phyloP scores from a whole-genome alignment of 2,113 vertebrate genomes.

The Gorsachius goisagi region DNA sequence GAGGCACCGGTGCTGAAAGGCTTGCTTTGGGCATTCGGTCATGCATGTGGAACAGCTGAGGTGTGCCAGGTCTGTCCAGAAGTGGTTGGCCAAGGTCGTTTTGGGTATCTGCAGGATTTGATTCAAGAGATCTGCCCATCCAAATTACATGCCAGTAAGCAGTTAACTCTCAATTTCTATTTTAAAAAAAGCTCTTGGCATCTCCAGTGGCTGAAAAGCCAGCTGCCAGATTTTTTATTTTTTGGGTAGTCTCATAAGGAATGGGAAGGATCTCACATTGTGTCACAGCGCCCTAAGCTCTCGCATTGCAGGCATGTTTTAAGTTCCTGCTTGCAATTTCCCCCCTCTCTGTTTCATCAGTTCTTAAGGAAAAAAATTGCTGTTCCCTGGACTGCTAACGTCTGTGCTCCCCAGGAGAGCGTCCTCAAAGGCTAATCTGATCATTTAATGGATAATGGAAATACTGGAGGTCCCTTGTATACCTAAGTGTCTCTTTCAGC shows the following conservation, averaged over 20 bases:
- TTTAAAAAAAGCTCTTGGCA: background rate
- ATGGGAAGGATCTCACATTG: background rate
- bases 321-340: background rate
- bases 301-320: background rate
- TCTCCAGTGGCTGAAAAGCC: background rate
- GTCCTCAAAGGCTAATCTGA: background rate
- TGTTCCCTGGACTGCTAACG: background rate
- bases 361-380: background rate
- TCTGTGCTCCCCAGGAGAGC: rapidly evolving
- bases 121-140: background rate
- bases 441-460: background rate
- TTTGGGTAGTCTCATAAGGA: background rate
- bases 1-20: rapidly evolving
- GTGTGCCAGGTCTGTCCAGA: background rate
- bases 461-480: rapidly evolving
- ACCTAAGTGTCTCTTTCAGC: rapidly evolving
- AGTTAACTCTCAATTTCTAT: background rate
- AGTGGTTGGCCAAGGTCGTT: background rate
- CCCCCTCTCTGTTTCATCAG: background rate
- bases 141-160: rapidly evolving
- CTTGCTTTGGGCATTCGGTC: rapidly evolving
- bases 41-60: background rate
- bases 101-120: background rate
- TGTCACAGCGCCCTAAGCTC: background rate
- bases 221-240: background rate